Evolutionary conservation across 2,888 invertebrate genomes (phyloP).

Genomic region (Drosophila birchii): DNA sequence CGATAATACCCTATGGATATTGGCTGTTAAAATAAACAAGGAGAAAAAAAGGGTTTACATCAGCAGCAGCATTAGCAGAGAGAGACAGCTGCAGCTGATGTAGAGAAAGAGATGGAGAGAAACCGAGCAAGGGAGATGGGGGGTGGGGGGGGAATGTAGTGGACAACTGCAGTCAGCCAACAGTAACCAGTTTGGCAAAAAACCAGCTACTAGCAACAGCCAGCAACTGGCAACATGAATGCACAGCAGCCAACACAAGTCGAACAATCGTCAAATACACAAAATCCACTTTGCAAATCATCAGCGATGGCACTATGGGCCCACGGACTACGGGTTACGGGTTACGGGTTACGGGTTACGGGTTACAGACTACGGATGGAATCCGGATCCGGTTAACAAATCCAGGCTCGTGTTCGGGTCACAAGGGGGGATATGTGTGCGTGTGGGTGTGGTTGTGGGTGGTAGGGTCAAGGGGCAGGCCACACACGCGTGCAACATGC

Average conservation of each 20-base stretch:
- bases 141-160: slow-evolving; percentile 31
- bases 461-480: slow-evolving; percentile 8
- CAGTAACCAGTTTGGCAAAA: slow-evolving; percentile 72
- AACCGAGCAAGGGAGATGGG: background rate
- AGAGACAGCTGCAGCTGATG: slow-evolving; percentile 21
- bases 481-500: slow-evolving; percentile 63
- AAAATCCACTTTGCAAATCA: slow-evolving; percentile 80
- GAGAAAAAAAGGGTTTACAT: slow-evolving; percentile 30
- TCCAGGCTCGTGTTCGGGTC: slow-evolving; percentile 22
- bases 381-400: slow-evolving; percentile 25
- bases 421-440: background rate
- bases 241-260: slow-evolving; percentile 53
- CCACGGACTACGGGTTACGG: slow-evolving; percentile 1
- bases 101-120: background rate
- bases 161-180: slow-evolving; percentile 48
- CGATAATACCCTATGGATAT: background rate
- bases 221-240: slow-evolving; percentile 23
- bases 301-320: slow-evolving; percentile 46
- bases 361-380: slow-evolving; percentile 17
- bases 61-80: slow-evolving; percentile 5
- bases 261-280: slow-evolving; percentile 78
- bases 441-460: background rate
- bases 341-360: no score
- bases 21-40: background rate
- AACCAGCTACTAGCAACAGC: slow-evolving; percentile 21